These are phyloP conservation scores for Piprites chloris DNA, from an alignment of 2,113 vertebrate genomes.

Conservation along the genomic window DNA sequence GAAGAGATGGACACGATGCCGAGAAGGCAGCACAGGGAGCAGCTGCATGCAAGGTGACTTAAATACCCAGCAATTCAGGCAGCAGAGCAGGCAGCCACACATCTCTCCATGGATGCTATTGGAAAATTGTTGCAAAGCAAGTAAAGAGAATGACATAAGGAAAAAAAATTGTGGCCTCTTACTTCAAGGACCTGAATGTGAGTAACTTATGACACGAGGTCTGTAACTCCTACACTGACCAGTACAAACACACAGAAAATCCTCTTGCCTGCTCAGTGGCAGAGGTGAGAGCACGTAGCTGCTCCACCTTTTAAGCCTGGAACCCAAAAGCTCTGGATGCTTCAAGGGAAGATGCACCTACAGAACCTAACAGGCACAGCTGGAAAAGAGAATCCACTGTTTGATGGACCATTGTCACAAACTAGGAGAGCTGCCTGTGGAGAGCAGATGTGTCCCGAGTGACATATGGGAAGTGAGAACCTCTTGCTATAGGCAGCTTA, in stretches of 20 bases:
- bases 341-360: neutral
- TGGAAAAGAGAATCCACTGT: neutral
- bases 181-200: neutral
- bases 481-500: fast-evolving
- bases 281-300: fast-evolving
- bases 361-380: neutral
- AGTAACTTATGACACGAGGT: neutral
- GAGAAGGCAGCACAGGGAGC: neutral
- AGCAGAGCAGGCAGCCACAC: neutral
- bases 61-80: neutral
- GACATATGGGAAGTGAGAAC: fast-evolving
- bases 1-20: neutral
- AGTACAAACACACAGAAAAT: neutral
- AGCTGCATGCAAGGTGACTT: fast-evolving
- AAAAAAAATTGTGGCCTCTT: neutral
- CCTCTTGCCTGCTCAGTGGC: neutral
- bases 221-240: neutral
- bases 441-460: neutral
- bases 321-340: neutral
- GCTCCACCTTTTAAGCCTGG: neutral
- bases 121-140: neutral
- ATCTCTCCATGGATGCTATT: fast-evolving
- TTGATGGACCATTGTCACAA: fast-evolving
- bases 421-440: neutral
- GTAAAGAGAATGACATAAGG: neutral